Evolutionary conservation across 2,113 vertebrate genomes (phyloP), one percentile per base, ranked within the genome.

Genomic region (Apeltes quadracus): DNA sequence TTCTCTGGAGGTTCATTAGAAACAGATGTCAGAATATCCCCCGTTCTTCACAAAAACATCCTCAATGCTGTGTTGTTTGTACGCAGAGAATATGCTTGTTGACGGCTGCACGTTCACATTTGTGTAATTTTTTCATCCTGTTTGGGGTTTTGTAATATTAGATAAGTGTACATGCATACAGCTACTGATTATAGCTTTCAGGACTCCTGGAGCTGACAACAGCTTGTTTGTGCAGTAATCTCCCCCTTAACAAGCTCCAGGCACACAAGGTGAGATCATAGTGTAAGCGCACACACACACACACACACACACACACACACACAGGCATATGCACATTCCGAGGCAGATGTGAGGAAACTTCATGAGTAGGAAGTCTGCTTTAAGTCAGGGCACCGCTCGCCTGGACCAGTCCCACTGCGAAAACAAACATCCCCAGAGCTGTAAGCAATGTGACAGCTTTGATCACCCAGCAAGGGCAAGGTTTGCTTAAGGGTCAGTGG

Each of bases 191-290:
- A 53, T 53, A 83, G 76, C 64, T 18, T 84, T 53, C 63, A 76
- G 71, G 53, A 59, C 72, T 72, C 25, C 25, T 75, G 75, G 51
- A 74, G 61, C 86, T 83, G 90, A 91, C 88, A 83, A 78, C 75
- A 79, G 79, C 73, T 80, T 92, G 89, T 87, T 92, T 92, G 84
- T 88, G 89, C 79, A 72, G 78, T 84, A 91, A 92, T 90, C 86
- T 84, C 82, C 81, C 64, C 69, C 69, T 86, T 94, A 93, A 93
- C 91, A 83, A 90, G 86, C 87, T 91, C 91, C 90, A 93, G 89
- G 88, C 92, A 92, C 92, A 93, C 90, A 91, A 93, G 74, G 84
- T 94, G 92, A 94, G 91, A 91, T 94, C 91, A 93, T 94, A 84
- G 81, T 61, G 22, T 36, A 71, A 79, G 74, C 1, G 36, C 69